These are phyloP conservation scores for Corvus cornix DNA, from an alignment of 2,113 vertebrate species.

Conservation along the genomic window DNA sequence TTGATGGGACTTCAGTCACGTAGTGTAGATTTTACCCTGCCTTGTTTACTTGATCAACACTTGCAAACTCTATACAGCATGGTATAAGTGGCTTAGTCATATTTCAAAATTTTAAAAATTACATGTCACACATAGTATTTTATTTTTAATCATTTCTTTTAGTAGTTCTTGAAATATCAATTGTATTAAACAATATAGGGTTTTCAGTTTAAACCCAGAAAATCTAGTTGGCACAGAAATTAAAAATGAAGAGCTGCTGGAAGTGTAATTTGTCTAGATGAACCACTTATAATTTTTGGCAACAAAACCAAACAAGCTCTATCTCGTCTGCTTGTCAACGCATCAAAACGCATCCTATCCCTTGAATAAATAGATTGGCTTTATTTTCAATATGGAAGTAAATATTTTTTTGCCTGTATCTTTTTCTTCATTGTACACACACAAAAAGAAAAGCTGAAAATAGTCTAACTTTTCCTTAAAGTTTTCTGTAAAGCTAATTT, in stretches of 20 bases:
- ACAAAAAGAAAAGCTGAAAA: background rate
- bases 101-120: background rate
- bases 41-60: background rate
- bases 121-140: background rate
- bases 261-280: background rate
- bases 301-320: background rate
- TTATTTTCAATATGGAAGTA: background rate
- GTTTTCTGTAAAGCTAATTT: background rate
- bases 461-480: background rate
- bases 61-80: background rate
- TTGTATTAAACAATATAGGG: background rate
- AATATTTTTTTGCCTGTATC: background rate
- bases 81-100: background rate
- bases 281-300: background rate
- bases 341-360: background rate
- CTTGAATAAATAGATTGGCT: background rate
- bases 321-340: background rate
- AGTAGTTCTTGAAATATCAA: background rate
- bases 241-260: background rate
- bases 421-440: background rate
- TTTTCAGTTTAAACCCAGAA: background rate
- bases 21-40: background rate
- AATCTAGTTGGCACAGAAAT: background rate
- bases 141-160: background rate
- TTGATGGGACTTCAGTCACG: background rate